phyloP scores from a whole-genome alignment of 2,888 invertebrate species.

The Hofmannophila pseudospretella region DNA sequence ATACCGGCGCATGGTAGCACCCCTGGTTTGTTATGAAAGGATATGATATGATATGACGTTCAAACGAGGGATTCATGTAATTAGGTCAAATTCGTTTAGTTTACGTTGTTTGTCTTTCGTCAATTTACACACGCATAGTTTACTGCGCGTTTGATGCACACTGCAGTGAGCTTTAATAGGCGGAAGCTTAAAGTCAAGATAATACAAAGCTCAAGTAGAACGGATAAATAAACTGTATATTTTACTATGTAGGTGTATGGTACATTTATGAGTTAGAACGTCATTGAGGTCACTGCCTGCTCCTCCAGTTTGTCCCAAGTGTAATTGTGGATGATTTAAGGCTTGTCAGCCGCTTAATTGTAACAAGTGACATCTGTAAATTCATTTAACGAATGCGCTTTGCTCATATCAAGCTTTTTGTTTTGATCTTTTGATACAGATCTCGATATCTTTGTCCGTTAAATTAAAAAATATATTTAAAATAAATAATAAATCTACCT shows the following conservation, averaged over 20 bases:
- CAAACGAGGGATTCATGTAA: slow-evolving; percentile 8
- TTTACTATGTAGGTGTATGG: no score
- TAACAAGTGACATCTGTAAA: slow-evolving; percentile 19
- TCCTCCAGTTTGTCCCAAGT: background rate
- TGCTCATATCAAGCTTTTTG: slow-evolving; percentile 2
- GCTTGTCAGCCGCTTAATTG: slow-evolving; percentile 16
- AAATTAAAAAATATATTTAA: no score
- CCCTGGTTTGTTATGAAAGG: no score
- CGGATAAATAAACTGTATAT: no score
- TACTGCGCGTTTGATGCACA: slow-evolving; percentile 5
- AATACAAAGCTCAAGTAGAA: no score
- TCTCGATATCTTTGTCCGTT: no score
- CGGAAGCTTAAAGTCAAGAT: background rate
- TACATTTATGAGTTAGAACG: no score
- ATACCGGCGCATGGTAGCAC: no score
- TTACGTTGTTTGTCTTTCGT: slow-evolving; percentile 5
- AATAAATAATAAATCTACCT: no score
- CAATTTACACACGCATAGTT: slow-evolving; percentile 5
- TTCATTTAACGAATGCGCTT: slow-evolving; percentile 13
- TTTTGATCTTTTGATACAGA: no score
- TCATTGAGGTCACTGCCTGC: slow-evolving; percentile 8
- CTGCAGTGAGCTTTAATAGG: background rate
- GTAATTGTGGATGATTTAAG: slow-evolving; percentile 14
- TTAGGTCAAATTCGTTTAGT: slow-evolving; percentile 9
- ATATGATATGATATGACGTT: no score